Evolutionary conservation across 2,888 invertebrate species (phyloP).

Genomic region (Drosophila lacicola): DNA sequence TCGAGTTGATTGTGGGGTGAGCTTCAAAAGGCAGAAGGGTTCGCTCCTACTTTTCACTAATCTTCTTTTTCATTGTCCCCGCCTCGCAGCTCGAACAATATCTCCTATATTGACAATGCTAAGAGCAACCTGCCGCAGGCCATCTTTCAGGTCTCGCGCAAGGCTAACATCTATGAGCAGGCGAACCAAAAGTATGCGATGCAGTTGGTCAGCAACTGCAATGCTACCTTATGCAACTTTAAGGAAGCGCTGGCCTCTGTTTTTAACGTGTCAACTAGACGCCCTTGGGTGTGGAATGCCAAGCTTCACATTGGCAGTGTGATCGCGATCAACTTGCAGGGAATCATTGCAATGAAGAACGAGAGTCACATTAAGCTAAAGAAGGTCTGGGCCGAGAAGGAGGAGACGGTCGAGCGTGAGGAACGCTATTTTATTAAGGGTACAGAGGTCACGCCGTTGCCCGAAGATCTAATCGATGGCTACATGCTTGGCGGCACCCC

Average conservation of each 20-base stretch:
- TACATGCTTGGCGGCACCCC: conserved; percentile 84
- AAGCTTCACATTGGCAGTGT: conserved; percentile 87
- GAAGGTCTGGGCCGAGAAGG: conserved; percentile 84
- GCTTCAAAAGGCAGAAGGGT: conserved; percentile 54
- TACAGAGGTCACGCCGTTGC: conserved; percentile 86
- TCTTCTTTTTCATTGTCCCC: neutral
- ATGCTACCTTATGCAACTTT: conserved; percentile 86
- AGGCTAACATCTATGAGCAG: conserved; percentile 61
- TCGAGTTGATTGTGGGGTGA: conserved; percentile 89
- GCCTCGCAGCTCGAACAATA: conserved; percentile 81
- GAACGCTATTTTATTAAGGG: conserved; percentile 85
- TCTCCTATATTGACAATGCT: conserved; percentile 80
- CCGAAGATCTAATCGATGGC: conserved; percentile 86
- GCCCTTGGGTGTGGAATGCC: conserved; percentile 88
- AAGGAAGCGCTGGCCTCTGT: conserved; percentile 88
- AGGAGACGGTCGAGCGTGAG: conserved; percentile 83
- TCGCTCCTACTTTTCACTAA: neutral
- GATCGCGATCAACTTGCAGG: conserved; percentile 88
- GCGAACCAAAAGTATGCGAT: conserved; percentile 86
- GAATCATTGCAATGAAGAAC: conserved; percentile 86
- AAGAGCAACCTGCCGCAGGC: conserved; percentile 74
- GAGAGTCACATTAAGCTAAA: conserved; percentile 83
- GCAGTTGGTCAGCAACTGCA: conserved; percentile 75
- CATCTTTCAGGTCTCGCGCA: conserved; percentile 63
- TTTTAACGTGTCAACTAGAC: conserved; percentile 86